These are phyloP conservation scores for Bungarus multicinctus DNA, from an alignment of 2,113 vertebrate species.

Conservation along the genomic window DNA sequence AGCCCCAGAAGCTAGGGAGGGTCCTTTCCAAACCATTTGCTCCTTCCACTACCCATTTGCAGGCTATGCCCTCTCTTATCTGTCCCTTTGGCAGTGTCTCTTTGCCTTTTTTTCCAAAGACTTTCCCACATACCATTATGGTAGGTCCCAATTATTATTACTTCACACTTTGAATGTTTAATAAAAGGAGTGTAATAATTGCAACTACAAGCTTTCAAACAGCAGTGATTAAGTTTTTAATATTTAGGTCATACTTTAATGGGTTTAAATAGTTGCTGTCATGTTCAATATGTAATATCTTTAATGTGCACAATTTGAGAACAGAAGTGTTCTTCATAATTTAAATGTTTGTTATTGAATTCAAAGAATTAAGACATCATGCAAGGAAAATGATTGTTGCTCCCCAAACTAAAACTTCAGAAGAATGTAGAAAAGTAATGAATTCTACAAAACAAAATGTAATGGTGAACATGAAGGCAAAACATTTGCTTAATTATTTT, in stretches of 20 bases:
- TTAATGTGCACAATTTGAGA: neutral
- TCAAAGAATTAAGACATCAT: slow-evolving; percentile 32
- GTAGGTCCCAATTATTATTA: neutral
- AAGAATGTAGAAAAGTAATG: slow-evolving; percentile 16
- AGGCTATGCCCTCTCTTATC: neutral
- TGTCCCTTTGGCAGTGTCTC: neutral
- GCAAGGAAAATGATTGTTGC: slow-evolving; percentile 21
- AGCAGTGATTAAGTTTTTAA: slow-evolving; percentile 29
- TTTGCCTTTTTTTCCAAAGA: neutral
- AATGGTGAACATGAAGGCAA: neutral
- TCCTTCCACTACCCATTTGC: neutral
- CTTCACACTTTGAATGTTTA: slow-evolving; percentile 3
- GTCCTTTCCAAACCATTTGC: neutral
- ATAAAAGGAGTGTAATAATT: slow-evolving; percentile 5
- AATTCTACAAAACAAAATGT: neutral
- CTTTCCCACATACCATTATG: neutral
- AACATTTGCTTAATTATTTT: neutral
- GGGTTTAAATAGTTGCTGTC: slow-evolving; percentile 34
- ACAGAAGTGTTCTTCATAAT: neutral
- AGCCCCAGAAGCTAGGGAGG: neutral
- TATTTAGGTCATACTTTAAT: slow-evolving; percentile 35
- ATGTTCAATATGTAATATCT: slow-evolving; percentile 25
- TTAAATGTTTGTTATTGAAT: slow-evolving; percentile 23
- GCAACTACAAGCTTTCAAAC: slow-evolving; percentile 18
- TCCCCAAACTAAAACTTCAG: neutral